Conservation (phyloP, 2,797 vertebrate species). For the Eospalax fontanierii region DNA sequence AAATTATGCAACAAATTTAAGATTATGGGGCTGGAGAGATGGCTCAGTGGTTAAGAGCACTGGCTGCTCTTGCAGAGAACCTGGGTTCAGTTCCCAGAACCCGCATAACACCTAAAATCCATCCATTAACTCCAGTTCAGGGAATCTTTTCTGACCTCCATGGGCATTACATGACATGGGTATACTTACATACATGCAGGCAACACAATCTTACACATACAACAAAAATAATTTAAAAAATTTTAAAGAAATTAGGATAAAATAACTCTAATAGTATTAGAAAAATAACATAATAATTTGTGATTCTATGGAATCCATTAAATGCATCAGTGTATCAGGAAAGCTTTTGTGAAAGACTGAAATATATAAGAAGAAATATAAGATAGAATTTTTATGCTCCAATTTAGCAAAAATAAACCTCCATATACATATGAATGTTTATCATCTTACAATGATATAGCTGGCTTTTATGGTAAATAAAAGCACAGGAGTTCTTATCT, state of each 20-base stretch:
- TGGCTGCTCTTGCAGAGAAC: too few relatives aligned
- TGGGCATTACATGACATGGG: too few relatives aligned
- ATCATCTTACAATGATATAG: background rate
- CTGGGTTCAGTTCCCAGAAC: too few relatives aligned
- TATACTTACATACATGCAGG: too few relatives aligned
- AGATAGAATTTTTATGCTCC: background rate
- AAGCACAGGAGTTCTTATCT: background rate
- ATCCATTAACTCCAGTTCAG: too few relatives aligned
- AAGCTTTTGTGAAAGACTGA: background rate
- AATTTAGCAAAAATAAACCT: constrained; percentile 19
- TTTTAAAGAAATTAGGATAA: background rate
- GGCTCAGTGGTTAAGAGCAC: too few relatives aligned
- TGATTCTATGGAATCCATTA: background rate
- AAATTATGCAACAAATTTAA: background rate
- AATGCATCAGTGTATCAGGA: constrained; percentile 8
- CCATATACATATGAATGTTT: background rate
- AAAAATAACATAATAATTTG: background rate
- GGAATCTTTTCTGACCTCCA: too few relatives aligned
- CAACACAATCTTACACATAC: too few relatives aligned
- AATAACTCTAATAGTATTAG: background rate
- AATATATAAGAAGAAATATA: background rate
- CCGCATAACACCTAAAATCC: too few relatives aligned
- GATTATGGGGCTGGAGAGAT: too few relatives aligned
- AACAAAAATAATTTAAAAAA: background rate
- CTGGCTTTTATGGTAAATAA: background rate